Conservation (phyloP, 1,140 invertebrate species). For the Aporrectodea caliginosa region DNA sequence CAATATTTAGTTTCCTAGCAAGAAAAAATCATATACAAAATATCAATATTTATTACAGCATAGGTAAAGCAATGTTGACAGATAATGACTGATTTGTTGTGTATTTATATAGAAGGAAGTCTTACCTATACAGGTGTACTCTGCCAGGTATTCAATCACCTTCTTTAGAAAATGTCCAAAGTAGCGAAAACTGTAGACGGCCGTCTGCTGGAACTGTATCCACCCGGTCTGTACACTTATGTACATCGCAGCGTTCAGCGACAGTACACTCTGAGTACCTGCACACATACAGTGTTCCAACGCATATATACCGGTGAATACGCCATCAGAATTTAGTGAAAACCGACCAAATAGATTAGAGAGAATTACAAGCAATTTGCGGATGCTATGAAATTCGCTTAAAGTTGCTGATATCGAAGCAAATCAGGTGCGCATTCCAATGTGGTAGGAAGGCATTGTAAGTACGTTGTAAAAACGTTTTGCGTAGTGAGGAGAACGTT, state of each 20-base stretch:
- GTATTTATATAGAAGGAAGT: too few relatives aligned
- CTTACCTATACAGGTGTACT: not conserved
- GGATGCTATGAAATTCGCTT: not conserved
- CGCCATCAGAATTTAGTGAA: not conserved
- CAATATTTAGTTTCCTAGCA: too few relatives aligned
- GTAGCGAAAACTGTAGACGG: not conserved
- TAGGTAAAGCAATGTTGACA: too few relatives aligned
- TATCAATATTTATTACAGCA: too few relatives aligned
- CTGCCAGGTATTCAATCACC: not conserved
- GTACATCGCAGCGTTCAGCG: not conserved
- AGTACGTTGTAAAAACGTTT: too few relatives aligned
- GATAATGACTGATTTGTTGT: too few relatives aligned
- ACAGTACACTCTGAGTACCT: not conserved
- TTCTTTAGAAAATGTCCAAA: not conserved
- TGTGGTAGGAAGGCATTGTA: too few relatives aligned
- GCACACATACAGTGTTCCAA: not conserved
- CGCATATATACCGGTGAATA: not conserved
- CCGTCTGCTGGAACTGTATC: not conserved
- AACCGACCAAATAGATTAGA: not conserved
- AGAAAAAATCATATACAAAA: too few relatives aligned
- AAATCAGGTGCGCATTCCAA: too few relatives aligned
- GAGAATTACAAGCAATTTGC: too few relatives aligned
- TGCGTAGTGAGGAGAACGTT: too few relatives aligned
- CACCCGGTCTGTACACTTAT: not conserved
- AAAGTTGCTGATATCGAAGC: not conserved